Evolutionary conservation across 2,113 vertebrate genomes (phyloP).

Genomic region (Anolis sagrei): DNA sequence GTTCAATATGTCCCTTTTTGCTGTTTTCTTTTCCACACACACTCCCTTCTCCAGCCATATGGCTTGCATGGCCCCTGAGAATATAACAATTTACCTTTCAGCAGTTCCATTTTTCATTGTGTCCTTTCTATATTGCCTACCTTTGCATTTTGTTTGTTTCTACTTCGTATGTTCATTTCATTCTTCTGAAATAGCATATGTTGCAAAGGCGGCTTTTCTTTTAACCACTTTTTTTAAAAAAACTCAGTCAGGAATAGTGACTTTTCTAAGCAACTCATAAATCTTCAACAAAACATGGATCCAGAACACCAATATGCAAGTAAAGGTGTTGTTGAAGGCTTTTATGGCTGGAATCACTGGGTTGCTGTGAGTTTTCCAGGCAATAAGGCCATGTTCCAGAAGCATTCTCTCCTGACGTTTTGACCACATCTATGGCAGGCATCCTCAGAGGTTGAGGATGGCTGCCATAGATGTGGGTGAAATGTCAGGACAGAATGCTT

Average conservation of each 20-base stretch:
- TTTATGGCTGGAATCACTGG: too few species aligned
- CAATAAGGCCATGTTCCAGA: too few species aligned
- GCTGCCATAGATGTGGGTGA: too few species aligned
- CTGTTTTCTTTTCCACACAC: constrained; percentile 23
- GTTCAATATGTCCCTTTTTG: constrained; percentile 63
- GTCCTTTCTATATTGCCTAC: constrained; percentile 51
- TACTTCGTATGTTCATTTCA: constrained; percentile 1
- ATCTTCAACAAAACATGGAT: not conserved
- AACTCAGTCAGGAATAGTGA: not conserved
- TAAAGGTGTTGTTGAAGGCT: too few species aligned
- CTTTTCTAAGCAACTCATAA: not conserved
- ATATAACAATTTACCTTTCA: constrained; percentile 71
- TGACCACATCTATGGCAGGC: too few species aligned
- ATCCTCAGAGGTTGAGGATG: too few species aligned
- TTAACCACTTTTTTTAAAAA: not conserved
- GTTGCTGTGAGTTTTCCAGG: too few species aligned
- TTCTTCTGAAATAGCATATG: constrained; percentile 43
- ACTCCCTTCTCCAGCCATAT: constrained; percentile 56
- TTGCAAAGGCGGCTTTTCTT: constrained; percentile 8
- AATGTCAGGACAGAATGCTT: too few species aligned
- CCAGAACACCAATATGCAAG: not conserved
- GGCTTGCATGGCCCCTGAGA: constrained; percentile 66
- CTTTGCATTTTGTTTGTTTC: constrained; percentile 49
- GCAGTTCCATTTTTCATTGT: constrained; percentile 65
- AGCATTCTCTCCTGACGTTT: too few species aligned